These are phyloP conservation scores for Sigmodon hispidus DNA, from an alignment of 2,113 vertebrate species.

Conservation along the genomic window DNA sequence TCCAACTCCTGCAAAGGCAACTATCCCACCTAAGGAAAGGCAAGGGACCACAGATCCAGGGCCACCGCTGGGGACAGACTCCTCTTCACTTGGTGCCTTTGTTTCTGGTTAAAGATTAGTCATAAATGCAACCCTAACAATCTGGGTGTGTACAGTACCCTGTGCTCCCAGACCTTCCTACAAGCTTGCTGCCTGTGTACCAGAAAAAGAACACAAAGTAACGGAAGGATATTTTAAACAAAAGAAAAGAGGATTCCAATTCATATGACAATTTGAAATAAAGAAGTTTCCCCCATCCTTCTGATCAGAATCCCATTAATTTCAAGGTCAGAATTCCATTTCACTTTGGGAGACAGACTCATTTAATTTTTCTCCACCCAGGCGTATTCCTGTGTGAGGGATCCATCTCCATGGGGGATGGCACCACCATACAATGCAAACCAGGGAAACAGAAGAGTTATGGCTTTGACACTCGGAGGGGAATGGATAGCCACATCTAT, in stretches of 20 bases:
- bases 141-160: background rate
- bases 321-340: conserved; percentile 83
- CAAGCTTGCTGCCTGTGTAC: conserved; percentile 9
- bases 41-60: background rate
- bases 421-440: conserved; percentile 75
- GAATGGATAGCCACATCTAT: conserved; percentile 73
- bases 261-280: conserved; percentile 64
- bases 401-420: conserved; percentile 76
- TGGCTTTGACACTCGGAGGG: conserved; percentile 75
- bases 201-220: conserved; percentile 40
- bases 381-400: conserved; percentile 81
- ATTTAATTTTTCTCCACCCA: conserved; percentile 84
- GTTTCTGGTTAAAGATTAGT: conserved; percentile 59
- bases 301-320: conserved; percentile 81
- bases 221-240: conserved; percentile 65
- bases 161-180: background rate
- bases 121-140: conserved; percentile 48
- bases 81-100: conserved; percentile 60
- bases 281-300: conserved; percentile 79
- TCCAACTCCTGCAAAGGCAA: background rate
- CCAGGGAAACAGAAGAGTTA: conserved; percentile 81
- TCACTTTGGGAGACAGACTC: conserved; percentile 82
- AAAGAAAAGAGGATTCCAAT: conserved; percentile 60
- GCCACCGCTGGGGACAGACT: conserved; percentile 19
- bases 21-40: background rate